Conservation (phyloP, 1,140 invertebrate genomes). For the Argopecten irradians region DNA sequence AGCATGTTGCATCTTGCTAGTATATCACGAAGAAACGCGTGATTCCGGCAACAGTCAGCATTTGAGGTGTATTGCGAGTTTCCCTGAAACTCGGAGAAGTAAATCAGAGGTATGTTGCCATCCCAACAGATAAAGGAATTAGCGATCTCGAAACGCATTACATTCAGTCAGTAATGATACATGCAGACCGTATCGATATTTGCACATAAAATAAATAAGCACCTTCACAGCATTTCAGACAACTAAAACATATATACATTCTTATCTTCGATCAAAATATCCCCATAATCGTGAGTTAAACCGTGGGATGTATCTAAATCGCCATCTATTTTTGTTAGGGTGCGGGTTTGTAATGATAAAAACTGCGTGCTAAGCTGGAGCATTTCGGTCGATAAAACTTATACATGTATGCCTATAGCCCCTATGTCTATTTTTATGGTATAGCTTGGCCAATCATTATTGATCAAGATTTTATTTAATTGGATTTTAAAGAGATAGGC, state of each 20-base stretch:
- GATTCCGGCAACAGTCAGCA: background rate
- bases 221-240: background rate
- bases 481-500: background rate
- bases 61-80: background rate
- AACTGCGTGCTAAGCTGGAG: background rate
- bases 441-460: background rate
- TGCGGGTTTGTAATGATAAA: background rate
- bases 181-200: background rate
- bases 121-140: background rate
- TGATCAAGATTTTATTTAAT: background rate
- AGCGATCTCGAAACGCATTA: background rate
- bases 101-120: background rate
- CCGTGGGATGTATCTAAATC: background rate
- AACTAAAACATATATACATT: background rate
- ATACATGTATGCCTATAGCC: background rate
- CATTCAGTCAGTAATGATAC: background rate
- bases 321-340: background rate
- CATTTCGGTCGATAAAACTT: background rate
- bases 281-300: background rate
- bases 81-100: background rate
- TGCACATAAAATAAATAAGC: background rate
- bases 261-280: background rate
- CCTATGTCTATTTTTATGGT: background rate
- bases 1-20: background rate
- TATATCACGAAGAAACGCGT: background rate